Percentiles rank a stretch among this genome's conserved stretches.
Conservation (phyloP, 1,140 invertebrate genomes). For the Caerostris darwini region DNA sequence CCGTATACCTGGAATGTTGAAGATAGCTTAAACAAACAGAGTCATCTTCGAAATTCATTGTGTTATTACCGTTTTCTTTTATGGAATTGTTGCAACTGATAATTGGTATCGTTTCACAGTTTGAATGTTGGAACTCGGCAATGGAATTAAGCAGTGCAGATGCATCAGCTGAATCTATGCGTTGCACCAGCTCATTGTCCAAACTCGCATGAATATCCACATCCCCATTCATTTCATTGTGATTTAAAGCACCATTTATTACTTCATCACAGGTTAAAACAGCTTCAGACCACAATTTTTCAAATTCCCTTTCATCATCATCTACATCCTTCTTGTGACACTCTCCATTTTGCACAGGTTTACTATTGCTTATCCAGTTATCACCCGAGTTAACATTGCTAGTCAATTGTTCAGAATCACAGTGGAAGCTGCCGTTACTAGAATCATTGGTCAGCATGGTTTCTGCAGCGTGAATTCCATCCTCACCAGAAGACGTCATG, state of each 20-base stretch:
- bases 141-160: slow-evolving; percentile 14
- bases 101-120: slow-evolving; percentile 29
- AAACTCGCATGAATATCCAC: not conserved
- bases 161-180: slow-evolving; percentile 7
- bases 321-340: not conserved
- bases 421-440: not conserved
- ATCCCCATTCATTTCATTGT: slow-evolving; percentile 38
- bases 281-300: slow-evolving; percentile 51
- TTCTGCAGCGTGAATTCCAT: not conserved
- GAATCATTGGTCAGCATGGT: not conserved
- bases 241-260: slow-evolving; percentile 5
- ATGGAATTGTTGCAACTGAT: slow-evolving; percentile 47
- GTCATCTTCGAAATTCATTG: not conserved
- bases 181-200: not conserved
- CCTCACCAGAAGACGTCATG: not conserved
- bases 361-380: not conserved
- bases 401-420: slow-evolving; percentile 25
- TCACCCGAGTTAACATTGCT: not conserved
- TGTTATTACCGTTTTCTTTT: not conserved
- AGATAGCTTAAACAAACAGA: not conserved
- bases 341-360: not conserved
- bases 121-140: slow-evolving; percentile 32
- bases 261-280: not conserved
- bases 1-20: not conserved
- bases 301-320: slow-evolving; percentile 3